phyloP scores from a whole-genome alignment of 2,113 vertebrate species.

The Smithornis capensis region DNA sequence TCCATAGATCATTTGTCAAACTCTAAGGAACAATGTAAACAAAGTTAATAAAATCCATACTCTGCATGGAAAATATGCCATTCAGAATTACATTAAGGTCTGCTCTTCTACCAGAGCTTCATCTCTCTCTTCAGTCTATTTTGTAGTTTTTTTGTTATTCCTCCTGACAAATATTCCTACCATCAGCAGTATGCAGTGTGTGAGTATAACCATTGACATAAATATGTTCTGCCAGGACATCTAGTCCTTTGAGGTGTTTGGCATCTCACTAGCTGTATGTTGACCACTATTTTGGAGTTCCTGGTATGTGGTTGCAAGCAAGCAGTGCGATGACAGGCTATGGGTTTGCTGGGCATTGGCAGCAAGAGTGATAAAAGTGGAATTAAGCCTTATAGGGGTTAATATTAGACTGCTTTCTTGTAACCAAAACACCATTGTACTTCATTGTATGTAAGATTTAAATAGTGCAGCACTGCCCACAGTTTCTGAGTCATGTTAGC shows the following conservation, averaged over 20 bases:
- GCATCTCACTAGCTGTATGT: not conserved
- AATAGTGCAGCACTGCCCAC: constrained; percentile 14
- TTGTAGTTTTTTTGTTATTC: not conserved
- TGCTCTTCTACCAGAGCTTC: not conserved
- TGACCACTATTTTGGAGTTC: not conserved
- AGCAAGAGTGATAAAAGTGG: not conserved
- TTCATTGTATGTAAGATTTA: not conserved
- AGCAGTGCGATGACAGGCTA: not conserved
- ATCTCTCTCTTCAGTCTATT: not conserved
- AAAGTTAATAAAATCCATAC: not conserved
- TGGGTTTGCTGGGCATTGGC: not conserved
- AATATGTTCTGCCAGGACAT: not conserved
- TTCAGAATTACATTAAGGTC: not conserved
- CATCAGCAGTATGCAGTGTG: not conserved
- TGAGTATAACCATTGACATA: not conserved
- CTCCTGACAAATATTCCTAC: not conserved
- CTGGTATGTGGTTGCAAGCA: not conserved
- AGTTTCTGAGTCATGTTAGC: constrained; percentile 30
- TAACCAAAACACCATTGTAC: not conserved
- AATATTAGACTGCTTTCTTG: not conserved
- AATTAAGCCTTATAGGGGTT: not conserved
- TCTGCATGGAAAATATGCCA: accelerated
- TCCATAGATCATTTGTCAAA: not conserved
- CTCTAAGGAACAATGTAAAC: not conserved
- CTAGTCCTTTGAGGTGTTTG: not conserved